Base-by-base conservation (phyloP, 1,140 invertebrate genomes). In the Pantala flavescens region DNA sequence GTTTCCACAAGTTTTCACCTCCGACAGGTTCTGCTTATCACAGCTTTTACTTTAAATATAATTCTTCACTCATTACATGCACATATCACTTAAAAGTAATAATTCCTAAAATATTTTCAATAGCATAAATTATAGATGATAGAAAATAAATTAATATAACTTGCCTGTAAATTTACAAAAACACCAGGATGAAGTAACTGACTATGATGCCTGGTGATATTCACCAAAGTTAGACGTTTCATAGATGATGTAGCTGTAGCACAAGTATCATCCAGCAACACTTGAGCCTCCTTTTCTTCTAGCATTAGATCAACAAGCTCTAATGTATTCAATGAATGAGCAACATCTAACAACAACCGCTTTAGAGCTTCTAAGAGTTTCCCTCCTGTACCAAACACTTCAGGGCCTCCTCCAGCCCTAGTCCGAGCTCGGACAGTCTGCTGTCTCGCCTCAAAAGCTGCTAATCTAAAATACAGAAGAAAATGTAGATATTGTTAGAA, bases 221-320 rank as follows among this genome's bases (percentile, higher is more conserved):
- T 95, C 24, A 94, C 87, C 0, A 96, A 78, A 43, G 88, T 85
- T 1, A 96, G 82, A 12, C 85, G 86, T 12, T 81, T 80, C 72
- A 95, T 82, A 5, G 87, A 88, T 74, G 89, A 85, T 72, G 86
- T 88, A 78, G 90, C 90, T 74, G 85, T 85, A 49, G 83, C 81
- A 74, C 90, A 90, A 12, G 93, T 88, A 77, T 92, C 90, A 78
- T 94, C 92, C 77, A 95, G 82, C 36, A 95, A 82, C 81, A 88
- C 85, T 74, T 88, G 81, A 2, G 90, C 90, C 80, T 91, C 90
- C 75, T 81, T 84, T 23, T 42, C 28, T 42, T 93, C 91, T 43
- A 95, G 81, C 82, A 95, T 89, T 24, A 96, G 84, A 80, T 95
- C 90, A 71, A 91, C 87, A 55, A 95, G 78, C 78, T 92, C 89